Conservation (phyloP, 1,140 invertebrate genomes). For the Bombus terrestris region DNA sequence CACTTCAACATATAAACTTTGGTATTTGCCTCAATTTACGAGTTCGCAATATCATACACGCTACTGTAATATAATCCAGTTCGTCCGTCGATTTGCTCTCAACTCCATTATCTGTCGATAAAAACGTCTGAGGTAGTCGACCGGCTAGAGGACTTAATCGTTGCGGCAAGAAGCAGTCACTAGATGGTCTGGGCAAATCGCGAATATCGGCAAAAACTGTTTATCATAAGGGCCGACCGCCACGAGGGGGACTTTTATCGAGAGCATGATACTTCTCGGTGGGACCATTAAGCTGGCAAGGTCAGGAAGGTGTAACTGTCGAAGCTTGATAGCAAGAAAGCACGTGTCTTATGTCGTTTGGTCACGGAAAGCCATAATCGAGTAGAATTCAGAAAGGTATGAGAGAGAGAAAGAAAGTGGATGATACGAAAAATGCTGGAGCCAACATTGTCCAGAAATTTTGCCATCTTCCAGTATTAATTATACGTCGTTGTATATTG, state of each 20-base stretch:
- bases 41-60: too few species aligned
- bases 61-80: too few species aligned
- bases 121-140: slow-evolving; percentile 20
- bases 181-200: not conserved
- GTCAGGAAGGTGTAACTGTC: slow-evolving; percentile 38
- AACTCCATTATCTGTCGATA: slow-evolving; percentile 6
- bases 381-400: not conserved
- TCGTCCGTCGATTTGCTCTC: not conserved
- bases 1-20: not conserved
- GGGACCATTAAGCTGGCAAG: slow-evolving; percentile 46
- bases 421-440: too few species aligned
- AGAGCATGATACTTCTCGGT: slow-evolving; percentile 36
- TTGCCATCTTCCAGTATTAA: too few species aligned
- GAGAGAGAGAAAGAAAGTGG: not conserved
- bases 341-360: slow-evolving; percentile 46
- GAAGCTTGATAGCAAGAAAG: slow-evolving; percentile 48
- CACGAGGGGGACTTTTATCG: slow-evolving; percentile 32
- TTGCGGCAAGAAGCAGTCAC: slow-evolving; percentile 30
- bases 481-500: too few species aligned
- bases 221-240: slow-evolving; percentile 34
- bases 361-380: slow-evolving; percentile 55
- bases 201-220: slow-evolving; percentile 18
- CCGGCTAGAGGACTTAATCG: slow-evolving; percentile 50
- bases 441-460: too few species aligned
- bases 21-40: not conserved